These are phyloP conservation scores for Campoletis sonorensis DNA, from an alignment of 1,140 invertebrate genomes.

Conservation along the genomic window DNA sequence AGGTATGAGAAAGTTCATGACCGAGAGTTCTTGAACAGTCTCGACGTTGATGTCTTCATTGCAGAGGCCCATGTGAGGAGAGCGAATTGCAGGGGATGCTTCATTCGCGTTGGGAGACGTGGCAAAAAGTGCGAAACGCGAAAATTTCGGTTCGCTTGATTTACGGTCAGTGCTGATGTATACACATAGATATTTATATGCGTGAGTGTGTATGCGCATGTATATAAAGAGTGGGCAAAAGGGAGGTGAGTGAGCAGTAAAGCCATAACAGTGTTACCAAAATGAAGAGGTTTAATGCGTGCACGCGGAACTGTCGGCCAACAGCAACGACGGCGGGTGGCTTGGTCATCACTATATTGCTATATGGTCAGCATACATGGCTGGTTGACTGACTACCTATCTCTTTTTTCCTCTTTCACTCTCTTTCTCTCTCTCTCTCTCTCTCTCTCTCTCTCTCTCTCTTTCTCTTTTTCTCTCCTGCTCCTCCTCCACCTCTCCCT, in stretches of 20 bases:
- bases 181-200: neutral
- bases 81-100: conserved; percentile 20
- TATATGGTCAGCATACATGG: conserved; percentile 7
- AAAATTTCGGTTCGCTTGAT: conserved; percentile 65
- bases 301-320: conserved; percentile 49
- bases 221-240: neutral
- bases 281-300: conserved; percentile 71
- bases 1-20: neutral
- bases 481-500: too few relatives aligned
- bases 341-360: conserved; percentile 20
- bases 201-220: neutral
- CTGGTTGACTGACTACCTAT: conserved; percentile 32
- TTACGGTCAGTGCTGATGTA: conserved; percentile 59
- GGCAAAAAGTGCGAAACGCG: conserved; percentile 67
- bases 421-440: neutral
- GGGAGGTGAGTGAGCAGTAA: conserved; percentile 59
- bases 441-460: conserved; percentile 12
- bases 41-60: conserved; percentile 63
- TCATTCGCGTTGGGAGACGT: conserved; percentile 38
- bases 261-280: conserved; percentile 71
- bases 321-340: conserved; percentile 29
- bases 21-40: neutral
- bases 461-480: neutral
- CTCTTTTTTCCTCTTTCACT: conserved; percentile 5
- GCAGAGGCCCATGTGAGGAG: conserved; percentile 29